phyloP scores from a whole-genome alignment of 2,113 vertebrate genomes.

The Ameiurus melas region DNA sequence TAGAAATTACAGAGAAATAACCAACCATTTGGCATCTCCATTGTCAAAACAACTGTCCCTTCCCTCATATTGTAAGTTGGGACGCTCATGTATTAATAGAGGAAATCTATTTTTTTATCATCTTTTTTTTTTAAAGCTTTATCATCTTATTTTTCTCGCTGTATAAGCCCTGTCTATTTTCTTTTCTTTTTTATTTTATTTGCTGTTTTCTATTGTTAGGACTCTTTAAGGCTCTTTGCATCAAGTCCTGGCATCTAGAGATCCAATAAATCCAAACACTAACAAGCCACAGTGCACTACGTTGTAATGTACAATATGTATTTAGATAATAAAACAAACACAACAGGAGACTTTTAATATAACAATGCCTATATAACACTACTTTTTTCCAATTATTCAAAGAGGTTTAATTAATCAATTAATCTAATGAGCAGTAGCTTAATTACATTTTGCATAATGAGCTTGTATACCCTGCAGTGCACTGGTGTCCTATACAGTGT shows the following conservation, averaged over 20 bases:
- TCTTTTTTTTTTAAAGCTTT: background rate
- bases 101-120: background rate
- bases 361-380: background rate
- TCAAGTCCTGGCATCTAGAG: slow-evolving; percentile 1
- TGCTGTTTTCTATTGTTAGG: background rate
- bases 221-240: slow-evolving; percentile 7
- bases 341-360: background rate
- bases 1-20: slow-evolving; percentile 11
- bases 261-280: slow-evolving; percentile 1
- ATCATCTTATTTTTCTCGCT: background rate
- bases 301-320: background rate
- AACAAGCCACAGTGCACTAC: slow-evolving; percentile 6
- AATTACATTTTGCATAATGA: slow-evolving; percentile 18
- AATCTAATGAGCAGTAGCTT: slow-evolving; percentile 9
- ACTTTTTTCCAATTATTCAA: background rate
- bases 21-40: background rate
- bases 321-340: slow-evolving; percentile 12
- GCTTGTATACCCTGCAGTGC: background rate
- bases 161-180: background rate
- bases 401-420: background rate
- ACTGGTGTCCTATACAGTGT: background rate
- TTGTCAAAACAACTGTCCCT: background rate
- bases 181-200: background rate
- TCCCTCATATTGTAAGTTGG: background rate
- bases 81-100: background rate